Conservation (phyloP, 2,113 vertebrate species). For the Oenanthe melanoleuca region DNA sequence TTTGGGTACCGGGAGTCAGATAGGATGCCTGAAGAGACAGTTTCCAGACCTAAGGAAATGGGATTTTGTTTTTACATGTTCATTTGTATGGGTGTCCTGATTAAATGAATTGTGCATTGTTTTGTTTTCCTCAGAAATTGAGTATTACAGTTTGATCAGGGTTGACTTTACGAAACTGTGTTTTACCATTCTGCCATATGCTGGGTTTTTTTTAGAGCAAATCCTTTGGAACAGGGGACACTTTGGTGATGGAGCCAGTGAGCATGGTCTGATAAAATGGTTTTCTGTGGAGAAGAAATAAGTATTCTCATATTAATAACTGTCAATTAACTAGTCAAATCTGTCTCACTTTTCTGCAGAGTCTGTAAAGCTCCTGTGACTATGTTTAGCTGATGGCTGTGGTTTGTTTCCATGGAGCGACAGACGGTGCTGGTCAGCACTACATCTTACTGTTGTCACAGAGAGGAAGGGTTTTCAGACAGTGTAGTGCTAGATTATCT, state of each 20-base stretch:
- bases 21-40: neutral
- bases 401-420: neutral
- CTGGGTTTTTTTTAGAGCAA: neutral
- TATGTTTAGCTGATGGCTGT: conserved; percentile 27
- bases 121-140: neutral
- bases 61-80: neutral
- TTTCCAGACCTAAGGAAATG: neutral
- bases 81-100: neutral
- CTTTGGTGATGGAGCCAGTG: neutral
- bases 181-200: neutral
- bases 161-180: neutral
- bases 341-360: neutral
- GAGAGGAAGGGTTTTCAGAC: neutral
- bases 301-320: neutral
- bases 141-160: neutral
- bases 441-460: neutral
- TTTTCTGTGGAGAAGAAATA: neutral
- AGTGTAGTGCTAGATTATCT: neutral
- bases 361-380: neutral
- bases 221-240: neutral
- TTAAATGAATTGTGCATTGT: neutral
- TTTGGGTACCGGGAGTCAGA: neutral
- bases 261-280: neutral
- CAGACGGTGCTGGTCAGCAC: neutral
- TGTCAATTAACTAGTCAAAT: neutral